Evolutionary conservation across 2,888 invertebrate species (phyloP).

Genomic region (Phyllotreta striolata): DNA sequence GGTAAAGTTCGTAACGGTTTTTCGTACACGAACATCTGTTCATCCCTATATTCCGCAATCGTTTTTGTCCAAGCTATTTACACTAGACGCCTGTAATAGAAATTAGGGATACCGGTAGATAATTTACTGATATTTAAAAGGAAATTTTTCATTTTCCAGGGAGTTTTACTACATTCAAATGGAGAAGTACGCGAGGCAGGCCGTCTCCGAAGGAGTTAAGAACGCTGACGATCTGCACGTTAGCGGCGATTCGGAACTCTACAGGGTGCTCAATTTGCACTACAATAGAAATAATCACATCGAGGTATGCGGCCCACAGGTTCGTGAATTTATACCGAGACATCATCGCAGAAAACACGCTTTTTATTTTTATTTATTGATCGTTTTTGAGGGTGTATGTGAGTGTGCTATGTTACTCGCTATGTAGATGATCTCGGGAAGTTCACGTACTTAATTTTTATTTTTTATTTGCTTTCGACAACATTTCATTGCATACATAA

Average conservation of each 20-base stretch:
- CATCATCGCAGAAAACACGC: conserved; percentile 45
- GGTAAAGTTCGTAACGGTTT: conserved; percentile 29
- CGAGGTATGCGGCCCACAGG: conserved; percentile 82
- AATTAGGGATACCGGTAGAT: no score
- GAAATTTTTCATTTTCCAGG: conserved; percentile 73
- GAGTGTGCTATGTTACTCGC: neutral
- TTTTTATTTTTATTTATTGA: conserved; percentile 31
- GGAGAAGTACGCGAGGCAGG: conserved; percentile 99
- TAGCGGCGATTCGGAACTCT: conserved; percentile 94
- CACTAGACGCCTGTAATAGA: no score
- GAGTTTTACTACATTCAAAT: conserved; percentile 99
- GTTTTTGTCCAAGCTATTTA: neutral
- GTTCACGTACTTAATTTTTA: conserved; percentile 43
- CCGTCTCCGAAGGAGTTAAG: conserved; percentile 95
- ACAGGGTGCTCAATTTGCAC: conserved; percentile 97
- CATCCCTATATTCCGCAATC: conserved; percentile 8
- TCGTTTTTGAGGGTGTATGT: conserved; percentile 27
- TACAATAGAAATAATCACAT: conserved; percentile 98
- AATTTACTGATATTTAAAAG: no score
- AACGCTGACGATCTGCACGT: conserved; percentile 93
- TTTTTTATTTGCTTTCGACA: conserved; percentile 31
- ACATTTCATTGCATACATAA: neutral
- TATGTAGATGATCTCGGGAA: conserved; percentile 36
- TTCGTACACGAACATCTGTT: conserved; percentile 19
- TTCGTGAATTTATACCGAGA: conserved; percentile 63